Conservation (phyloP, 2,113 vertebrate genomes). For the Planiliza haematocheilus region DNA sequence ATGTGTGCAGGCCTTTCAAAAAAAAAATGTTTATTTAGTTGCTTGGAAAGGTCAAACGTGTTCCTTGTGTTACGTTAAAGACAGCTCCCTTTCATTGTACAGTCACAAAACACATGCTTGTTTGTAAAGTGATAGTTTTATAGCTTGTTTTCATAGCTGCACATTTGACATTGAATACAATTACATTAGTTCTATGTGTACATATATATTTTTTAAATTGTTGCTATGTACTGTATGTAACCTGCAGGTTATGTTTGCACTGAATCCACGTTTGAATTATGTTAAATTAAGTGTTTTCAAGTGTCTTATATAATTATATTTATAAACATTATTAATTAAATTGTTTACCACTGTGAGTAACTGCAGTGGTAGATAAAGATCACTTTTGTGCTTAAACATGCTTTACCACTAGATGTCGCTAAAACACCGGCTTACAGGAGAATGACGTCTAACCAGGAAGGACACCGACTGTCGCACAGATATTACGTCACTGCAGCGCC, state of each 20-base stretch:
- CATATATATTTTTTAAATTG: no score
- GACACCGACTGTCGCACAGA: constrained; percentile 4
- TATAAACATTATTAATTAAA: no score
- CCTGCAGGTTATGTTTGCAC: no score
- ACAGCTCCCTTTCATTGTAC: not conserved
- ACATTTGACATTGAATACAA: not conserved
- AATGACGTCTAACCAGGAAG: constrained; percentile 48
- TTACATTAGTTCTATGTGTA: no score
- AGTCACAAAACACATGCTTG: not conserved
- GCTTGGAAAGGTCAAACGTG: not conserved
- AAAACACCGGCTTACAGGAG: not conserved
- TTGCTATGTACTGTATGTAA: no score
- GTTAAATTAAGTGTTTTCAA: no score
- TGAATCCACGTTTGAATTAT: no score
- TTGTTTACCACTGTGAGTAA: not conserved
- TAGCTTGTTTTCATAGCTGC: not conserved
- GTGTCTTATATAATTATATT: no score
- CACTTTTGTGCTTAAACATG: no score
- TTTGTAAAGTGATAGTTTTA: not conserved
- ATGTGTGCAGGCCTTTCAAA: no score
- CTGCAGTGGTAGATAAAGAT: no score
- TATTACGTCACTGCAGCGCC: constrained; percentile 28
- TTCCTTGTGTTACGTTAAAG: not conserved
- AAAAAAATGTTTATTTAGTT: no score
- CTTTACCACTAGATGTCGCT: constrained; percentile 29